phyloP scores from a whole-genome alignment of 64 coral and sea anemone genomes.

The Actinia tenebrosa region DNA sequence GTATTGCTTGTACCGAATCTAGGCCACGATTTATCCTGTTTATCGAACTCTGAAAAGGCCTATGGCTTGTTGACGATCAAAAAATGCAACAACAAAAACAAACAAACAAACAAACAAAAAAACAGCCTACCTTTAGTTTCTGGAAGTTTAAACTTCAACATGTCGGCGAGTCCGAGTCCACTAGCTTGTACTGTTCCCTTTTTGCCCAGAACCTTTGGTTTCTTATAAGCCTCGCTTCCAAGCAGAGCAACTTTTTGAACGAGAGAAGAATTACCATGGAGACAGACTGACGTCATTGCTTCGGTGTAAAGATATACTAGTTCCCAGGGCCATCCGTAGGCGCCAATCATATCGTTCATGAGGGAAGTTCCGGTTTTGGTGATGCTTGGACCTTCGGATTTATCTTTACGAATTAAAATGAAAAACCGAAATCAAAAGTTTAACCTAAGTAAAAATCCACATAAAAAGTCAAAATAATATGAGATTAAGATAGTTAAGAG shows the following conservation, averaged over 20 bases:
- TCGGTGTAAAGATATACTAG: conserved; percentile 74
- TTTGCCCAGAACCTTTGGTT: conserved; percentile 48
- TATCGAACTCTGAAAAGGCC: no score
- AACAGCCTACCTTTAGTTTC: conserved; percentile 1
- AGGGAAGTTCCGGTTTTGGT: conserved; percentile 50
- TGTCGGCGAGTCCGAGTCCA: conserved; percentile 57
- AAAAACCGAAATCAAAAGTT: not conserved
- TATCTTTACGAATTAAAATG: not conserved
- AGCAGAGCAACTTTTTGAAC: conserved; percentile 83
- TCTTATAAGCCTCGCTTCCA: conserved; percentile 54
- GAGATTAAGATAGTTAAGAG: no score
- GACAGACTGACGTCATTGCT: conserved; percentile 71
- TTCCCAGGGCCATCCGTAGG: conserved; percentile 88
- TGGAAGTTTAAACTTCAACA: conserved; percentile 69
- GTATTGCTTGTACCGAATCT: no score
- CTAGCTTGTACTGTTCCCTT: conserved; percentile 9
- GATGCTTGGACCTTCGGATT: conserved; percentile 23
- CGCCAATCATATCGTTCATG: conserved; percentile 38
- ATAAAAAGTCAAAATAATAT: not conserved
- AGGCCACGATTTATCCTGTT: no score
- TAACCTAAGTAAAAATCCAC: not conserved
- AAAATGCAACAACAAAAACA: no score
- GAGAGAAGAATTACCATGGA: conserved; percentile 62
- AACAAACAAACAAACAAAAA: no score
- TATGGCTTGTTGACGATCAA: no score